Evolutionary conservation across 1,140 invertebrate species (phyloP).

Genomic region (Cryptotermes secundus): DNA sequence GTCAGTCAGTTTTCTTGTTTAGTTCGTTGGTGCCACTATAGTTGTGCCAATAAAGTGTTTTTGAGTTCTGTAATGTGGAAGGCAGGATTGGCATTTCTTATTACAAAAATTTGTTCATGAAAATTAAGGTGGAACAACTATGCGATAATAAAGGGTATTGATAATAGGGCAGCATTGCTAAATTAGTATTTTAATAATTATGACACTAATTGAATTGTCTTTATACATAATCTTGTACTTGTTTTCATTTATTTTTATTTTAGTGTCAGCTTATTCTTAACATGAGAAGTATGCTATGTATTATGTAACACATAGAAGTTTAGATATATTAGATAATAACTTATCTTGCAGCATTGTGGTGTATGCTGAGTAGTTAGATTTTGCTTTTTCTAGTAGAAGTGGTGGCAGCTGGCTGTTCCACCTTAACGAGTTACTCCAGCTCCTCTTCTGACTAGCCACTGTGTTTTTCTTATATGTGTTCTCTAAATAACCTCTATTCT

Average conservation of each 20-base stretch:
- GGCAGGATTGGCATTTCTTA: background rate
- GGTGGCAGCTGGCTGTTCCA: background rate
- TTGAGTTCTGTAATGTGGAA: background rate
- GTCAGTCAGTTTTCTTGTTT: constrained; percentile 21
- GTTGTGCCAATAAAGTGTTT: background rate
- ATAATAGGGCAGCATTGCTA: background rate
- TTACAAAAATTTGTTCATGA: background rate
- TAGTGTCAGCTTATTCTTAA: background rate
- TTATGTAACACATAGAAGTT: background rate
- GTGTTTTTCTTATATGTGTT: background rate
- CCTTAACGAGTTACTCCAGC: background rate
- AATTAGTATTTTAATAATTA: background rate
- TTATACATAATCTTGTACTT: background rate
- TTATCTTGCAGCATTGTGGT: background rate
- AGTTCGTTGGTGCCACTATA: constrained; percentile 3
- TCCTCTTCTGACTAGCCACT: background rate
- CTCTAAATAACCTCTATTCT: background rate
- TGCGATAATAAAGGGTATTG: background rate
- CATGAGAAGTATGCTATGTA: background rate
- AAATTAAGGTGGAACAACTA: constrained; percentile 13
- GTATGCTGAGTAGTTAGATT: background rate
- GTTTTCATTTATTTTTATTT: background rate
- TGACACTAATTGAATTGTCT: background rate
- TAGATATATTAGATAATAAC: background rate
- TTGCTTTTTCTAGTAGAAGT: background rate